Base-by-base conservation (phyloP, 2,797 vertebrate species). In the Acrocephalus scirpaceus region DNA sequence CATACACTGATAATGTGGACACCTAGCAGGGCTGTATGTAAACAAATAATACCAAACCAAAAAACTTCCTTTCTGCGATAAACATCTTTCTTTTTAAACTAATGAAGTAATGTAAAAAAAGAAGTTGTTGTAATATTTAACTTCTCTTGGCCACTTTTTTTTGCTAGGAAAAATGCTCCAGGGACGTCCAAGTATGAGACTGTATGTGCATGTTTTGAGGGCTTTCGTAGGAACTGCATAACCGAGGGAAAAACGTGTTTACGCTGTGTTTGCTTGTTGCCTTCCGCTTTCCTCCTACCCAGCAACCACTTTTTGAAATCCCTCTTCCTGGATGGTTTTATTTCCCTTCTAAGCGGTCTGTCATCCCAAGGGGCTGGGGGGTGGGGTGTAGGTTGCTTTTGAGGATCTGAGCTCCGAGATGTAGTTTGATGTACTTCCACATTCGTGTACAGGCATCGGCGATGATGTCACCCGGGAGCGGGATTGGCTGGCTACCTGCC, bases 401-500 rank as follows among this genome's bases (percentile, higher is more conserved):
- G 56, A 64, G 60, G 90, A 77, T 53, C 51, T 2, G 19, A 13
- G 50, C 64, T 40, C 25, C 1, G 29, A 14, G 32, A 20, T 54
- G 81, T 50, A 20, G 51, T 94, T 90, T 47, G 78, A 74, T 87
- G 82, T 22, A 67, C 60, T 96, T 95, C 48, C 94, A 66, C 69
- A 1, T 34, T 65, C 4, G 91, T 51, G 70, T 82, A 0, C 16
- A 42, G 81, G 78, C 92, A 93, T 90, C 81, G 11, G 84, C 27
- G 87, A 16, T 96, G 93, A 96, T 93, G 95, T 94, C 92, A 94
- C 2, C 67, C 5, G 76, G 93, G 66, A 50, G 91, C 54, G 82
- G 78, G 95, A 94, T 95, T 95, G 96, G 95, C 89, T 97, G 93
- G 93, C 93, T 44, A 57, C 84, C 81, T 87, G 95, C 94, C 92